Conservation (phyloP, 92 coral and sea anemone species). For the Metridium senile region DNA sequence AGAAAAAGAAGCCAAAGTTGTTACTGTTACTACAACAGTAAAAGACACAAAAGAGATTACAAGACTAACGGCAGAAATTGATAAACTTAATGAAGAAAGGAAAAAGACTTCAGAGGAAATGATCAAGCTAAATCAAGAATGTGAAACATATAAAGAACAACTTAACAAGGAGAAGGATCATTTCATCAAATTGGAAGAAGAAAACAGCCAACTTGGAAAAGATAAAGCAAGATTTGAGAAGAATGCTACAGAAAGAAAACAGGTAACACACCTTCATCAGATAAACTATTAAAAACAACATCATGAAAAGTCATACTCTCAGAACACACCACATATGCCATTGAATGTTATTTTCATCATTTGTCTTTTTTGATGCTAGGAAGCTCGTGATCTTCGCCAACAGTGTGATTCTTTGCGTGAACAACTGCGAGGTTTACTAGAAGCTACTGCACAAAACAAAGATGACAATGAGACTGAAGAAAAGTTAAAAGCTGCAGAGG, state of each 20-base stretch:
- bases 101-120: slow-evolving; percentile 57
- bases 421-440: slow-evolving; percentile 85
- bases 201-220: slow-evolving; percentile 62
- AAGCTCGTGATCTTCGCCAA: slow-evolving; percentile 86
- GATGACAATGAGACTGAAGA: slow-evolving; percentile 87
- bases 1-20: slow-evolving; percentile 25
- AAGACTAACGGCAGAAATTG: slow-evolving; percentile 43
- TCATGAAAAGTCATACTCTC: too few species aligned
- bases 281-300: too few species aligned
- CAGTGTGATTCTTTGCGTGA: slow-evolving; percentile 80
- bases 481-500: slow-evolving; percentile 84
- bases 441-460: slow-evolving; percentile 60
- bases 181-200: slow-evolving; percentile 63
- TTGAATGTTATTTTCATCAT: too few species aligned
- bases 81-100: slow-evolving; percentile 53
- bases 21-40: slow-evolving; percentile 47
- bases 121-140: slow-evolving; percentile 24
- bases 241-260: slow-evolving; percentile 82
- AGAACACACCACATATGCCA: too few species aligned
- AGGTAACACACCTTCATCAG: slow-evolving; percentile 53
- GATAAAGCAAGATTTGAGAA: slow-evolving; percentile 85
- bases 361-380: too few species aligned
- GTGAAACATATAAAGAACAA: slow-evolving; percentile 44
- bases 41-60: slow-evolving; percentile 67
- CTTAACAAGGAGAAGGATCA: slow-evolving; percentile 59